Conservation (phyloP, 2,113 vertebrate genomes). For the Etheostoma spectabile region DNA sequence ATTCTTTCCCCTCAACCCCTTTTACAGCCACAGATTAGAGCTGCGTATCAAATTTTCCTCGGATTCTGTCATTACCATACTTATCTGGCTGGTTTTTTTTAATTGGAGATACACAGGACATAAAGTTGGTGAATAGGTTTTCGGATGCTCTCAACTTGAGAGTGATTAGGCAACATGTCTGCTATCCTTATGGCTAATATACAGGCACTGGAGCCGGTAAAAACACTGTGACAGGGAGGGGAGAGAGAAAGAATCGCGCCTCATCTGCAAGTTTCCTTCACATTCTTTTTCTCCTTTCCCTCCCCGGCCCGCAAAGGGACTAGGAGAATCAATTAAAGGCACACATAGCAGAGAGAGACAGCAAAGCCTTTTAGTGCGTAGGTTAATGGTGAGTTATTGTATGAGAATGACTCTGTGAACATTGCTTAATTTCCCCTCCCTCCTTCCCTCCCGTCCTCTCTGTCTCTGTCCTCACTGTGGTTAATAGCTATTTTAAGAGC, state of each 20-base stretch:
- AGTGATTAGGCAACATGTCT: conserved; percentile 72
- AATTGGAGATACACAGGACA: conserved; percentile 80
- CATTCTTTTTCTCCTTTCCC: conserved; percentile 27
- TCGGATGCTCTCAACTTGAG: conserved; percentile 71
- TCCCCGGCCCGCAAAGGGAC: conserved; percentile 53
- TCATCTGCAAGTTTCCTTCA: conserved; percentile 60
- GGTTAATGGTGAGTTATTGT: conserved; percentile 82
- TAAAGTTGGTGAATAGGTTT: conserved; percentile 73
- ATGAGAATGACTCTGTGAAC: conserved; percentile 76
- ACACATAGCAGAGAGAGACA: conserved; percentile 66
- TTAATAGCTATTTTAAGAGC: conserved; percentile 83
- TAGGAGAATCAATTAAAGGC: conserved; percentile 77
- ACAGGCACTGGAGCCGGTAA: conserved; percentile 18
- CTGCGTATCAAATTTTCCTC: conserved; percentile 69
- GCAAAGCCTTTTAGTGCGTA: conserved; percentile 69
- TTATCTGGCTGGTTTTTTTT: conserved; percentile 75
- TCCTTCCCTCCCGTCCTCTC: conserved; percentile 22
- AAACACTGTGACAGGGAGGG: conserved; percentile 34
- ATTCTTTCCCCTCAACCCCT: conserved; percentile 68
- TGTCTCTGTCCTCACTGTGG: conserved; percentile 60
- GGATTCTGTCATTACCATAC: conserved; percentile 73
- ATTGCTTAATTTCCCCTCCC: conserved; percentile 74
- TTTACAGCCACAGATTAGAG: conserved; percentile 74
- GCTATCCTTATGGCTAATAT: conserved; percentile 54
- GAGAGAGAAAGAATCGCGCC: conserved; percentile 28